Conservation (phyloP, 92 coral and sea anemone genomes). For the Parazoanthus darwini region DNA sequence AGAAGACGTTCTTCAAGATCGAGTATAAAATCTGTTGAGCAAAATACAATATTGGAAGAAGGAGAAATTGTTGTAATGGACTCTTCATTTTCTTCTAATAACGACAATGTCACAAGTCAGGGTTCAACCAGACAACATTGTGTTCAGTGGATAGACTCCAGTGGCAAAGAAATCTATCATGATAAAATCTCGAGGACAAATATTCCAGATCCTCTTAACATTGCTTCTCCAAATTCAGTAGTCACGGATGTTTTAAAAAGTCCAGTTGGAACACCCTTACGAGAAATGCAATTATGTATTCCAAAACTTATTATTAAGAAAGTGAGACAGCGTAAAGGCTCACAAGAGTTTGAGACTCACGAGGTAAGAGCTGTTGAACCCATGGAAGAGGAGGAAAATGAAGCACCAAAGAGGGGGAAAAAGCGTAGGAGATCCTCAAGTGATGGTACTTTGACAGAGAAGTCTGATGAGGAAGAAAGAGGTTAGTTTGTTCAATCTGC, state of each 20-base stretch:
- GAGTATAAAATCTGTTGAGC: slow-evolving; percentile 42
- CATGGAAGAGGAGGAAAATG: slow-evolving; percentile 63
- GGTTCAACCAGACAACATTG: neutral
- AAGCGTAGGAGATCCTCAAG: slow-evolving; percentile 68
- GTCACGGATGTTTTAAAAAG: slow-evolving; percentile 24
- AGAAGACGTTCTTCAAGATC: slow-evolving; percentile 51
- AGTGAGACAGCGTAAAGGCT: slow-evolving; percentile 79
- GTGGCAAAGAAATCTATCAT: slow-evolving; percentile 22
- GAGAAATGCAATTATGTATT: slow-evolving; percentile 77
- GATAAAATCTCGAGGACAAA: slow-evolving; percentile 12
- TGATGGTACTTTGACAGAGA: slow-evolving; percentile 50
- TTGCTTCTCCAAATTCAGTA: slow-evolving; percentile 20
- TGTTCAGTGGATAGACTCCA: slow-evolving; percentile 16
- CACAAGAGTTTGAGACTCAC: slow-evolving; percentile 84
- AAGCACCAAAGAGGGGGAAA: slow-evolving; percentile 43
- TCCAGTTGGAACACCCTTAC: slow-evolving; percentile 49
- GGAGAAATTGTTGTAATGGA: slow-evolving; percentile 40
- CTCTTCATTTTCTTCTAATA: slow-evolving; percentile 38
- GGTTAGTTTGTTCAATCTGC: slow-evolving; percentile 29
- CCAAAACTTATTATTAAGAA: slow-evolving; percentile 93
- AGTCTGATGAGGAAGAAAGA: slow-evolving; percentile 56
- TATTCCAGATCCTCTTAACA: slow-evolving; percentile 15
- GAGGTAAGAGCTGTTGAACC: slow-evolving; percentile 84
- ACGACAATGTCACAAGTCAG: neutral
- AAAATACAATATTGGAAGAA: slow-evolving; percentile 13